Conservation (phyloP, 1,140 invertebrate genomes). For the Trichogramma pretiosum region DNA sequence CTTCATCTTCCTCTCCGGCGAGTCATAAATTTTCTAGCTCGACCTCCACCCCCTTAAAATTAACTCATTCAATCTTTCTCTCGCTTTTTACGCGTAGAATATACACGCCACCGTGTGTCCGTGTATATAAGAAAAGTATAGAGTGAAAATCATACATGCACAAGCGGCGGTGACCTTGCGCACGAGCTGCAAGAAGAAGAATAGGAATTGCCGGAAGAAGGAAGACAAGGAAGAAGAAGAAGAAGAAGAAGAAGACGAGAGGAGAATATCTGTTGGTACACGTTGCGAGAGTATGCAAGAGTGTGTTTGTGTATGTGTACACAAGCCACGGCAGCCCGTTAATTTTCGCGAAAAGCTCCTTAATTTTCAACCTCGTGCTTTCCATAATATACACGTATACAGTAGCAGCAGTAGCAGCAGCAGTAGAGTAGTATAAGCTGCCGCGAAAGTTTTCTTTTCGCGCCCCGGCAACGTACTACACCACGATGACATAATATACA, state of each 20-base stretch:
- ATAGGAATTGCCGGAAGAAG: too few relatives aligned
- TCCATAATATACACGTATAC: too few relatives aligned
- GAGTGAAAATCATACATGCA: constrained; percentile 17
- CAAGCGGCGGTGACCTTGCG: too few relatives aligned
- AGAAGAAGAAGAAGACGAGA: constrained; percentile 3
- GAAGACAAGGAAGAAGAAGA: too few relatives aligned
- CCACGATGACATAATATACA: constrained; percentile 40
- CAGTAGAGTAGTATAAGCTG: too few relatives aligned
- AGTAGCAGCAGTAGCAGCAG: too few relatives aligned
- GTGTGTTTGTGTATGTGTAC: too few relatives aligned
- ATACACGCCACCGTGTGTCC: too few relatives aligned
- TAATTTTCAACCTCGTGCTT: constrained; percentile 40
- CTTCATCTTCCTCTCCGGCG: constrained; percentile 3
- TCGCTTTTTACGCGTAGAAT: background rate
- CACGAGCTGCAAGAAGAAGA: constrained; percentile 24
- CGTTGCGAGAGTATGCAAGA: background rate
- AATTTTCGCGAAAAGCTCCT: constrained; percentile 39
- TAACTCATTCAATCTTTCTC: constrained; percentile 34
- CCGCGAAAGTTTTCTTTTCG: too few relatives aligned
- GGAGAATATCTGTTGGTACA: too few relatives aligned
- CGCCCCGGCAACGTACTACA: constrained; percentile 36
- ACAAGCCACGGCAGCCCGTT: constrained; percentile 29
- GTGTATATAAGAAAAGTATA: too few relatives aligned
- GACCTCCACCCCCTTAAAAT: constrained; percentile 17
- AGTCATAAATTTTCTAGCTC: constrained; percentile 27